A percentile compares a stretch with the other conserved stretches of the same genome.
Conservation (phyloP, 1,140 invertebrate genomes). For the Bombus consobrinus region DNA sequence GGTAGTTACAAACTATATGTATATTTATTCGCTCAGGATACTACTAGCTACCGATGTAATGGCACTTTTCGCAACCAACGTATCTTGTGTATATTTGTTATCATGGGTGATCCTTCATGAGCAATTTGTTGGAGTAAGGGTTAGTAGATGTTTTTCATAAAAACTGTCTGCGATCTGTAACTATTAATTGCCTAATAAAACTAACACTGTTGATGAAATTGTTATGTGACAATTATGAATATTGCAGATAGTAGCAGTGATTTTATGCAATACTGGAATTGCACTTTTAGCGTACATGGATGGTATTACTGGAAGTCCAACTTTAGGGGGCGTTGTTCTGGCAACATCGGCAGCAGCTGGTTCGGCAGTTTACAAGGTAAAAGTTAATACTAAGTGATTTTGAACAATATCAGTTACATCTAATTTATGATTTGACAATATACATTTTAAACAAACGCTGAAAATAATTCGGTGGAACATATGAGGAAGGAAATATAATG, state of each 20-base stretch:
- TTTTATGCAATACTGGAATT: conserved; percentile 96
- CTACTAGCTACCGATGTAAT: conserved; percentile 95
- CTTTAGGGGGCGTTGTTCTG: conserved; percentile 94
- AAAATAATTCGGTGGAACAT: neutral
- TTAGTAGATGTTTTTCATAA: conserved; percentile 84
- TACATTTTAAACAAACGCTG: neutral
- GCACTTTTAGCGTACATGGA: conserved; percentile 97
- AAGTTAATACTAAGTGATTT: neutral
- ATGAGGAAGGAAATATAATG: neutral
- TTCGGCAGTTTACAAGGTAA: conserved; percentile 95
- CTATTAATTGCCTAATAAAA: neutral
- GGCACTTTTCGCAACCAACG: conserved; percentile 95
- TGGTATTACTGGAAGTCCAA: conserved; percentile 94
- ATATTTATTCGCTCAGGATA: conserved; percentile 92
- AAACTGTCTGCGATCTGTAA: neutral
- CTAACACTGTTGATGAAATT: neutral
- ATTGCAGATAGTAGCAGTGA: conserved; percentile 95
- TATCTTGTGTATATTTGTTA: conserved; percentile 95
- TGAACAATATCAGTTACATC: neutral
- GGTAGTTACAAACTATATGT: conserved; percentile 96
- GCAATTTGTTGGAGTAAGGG: conserved; percentile 97
- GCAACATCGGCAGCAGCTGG: conserved; percentile 94
- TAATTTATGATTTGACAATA: neutral
- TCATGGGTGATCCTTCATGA: conserved; percentile 98
- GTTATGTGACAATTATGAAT: conserved; percentile 2